A percentile compares a stretch with the other conserved stretches of the same genome.
phyloP scores from a whole-genome alignment of 2,888 invertebrate genomes.

The Rhynchonema sp. region DNA sequence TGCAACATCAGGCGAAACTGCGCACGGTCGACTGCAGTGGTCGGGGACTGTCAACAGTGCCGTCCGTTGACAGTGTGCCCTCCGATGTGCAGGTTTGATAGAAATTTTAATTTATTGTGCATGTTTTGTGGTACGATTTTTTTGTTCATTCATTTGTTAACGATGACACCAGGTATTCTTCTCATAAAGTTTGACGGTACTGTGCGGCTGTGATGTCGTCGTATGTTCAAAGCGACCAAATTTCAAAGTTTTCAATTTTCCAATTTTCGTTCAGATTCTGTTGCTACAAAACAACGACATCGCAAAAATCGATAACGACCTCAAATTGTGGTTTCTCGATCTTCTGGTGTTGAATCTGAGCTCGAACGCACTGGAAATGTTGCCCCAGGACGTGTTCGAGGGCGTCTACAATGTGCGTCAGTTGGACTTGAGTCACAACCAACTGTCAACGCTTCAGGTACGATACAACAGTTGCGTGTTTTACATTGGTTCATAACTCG shows the following conservation, averaged over 20 bases:
- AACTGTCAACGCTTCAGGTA: neutral
- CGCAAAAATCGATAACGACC: constrained; percentile 8
- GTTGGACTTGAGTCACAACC: neutral
- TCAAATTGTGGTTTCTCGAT: constrained; percentile 25
- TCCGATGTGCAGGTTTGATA: no score
- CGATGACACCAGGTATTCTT: no score
- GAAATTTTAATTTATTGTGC: no score
- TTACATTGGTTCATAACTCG: no score
- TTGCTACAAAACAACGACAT: constrained; percentile 23
- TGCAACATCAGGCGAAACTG: constrained; percentile 7
- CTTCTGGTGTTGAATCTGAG: constrained; percentile 28
- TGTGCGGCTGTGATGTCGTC: no score
- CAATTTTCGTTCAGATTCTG: constrained; percentile 28
- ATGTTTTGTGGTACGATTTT: no score
- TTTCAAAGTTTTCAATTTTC: no score
- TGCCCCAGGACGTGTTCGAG: constrained; percentile 18
- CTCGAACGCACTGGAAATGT: constrained; percentile 26
- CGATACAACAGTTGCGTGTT: no score
- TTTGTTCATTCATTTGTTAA: no score
- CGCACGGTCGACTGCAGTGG: constrained; percentile 28
- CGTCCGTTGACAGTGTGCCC: constrained; percentile 13
- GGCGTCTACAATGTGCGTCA: constrained; percentile 17
- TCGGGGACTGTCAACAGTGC: neutral
- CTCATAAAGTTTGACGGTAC: no score
- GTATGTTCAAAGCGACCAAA: no score